Conservation (phyloP, 1,140 invertebrate species). For the Magallana ariakensis region DNA sequence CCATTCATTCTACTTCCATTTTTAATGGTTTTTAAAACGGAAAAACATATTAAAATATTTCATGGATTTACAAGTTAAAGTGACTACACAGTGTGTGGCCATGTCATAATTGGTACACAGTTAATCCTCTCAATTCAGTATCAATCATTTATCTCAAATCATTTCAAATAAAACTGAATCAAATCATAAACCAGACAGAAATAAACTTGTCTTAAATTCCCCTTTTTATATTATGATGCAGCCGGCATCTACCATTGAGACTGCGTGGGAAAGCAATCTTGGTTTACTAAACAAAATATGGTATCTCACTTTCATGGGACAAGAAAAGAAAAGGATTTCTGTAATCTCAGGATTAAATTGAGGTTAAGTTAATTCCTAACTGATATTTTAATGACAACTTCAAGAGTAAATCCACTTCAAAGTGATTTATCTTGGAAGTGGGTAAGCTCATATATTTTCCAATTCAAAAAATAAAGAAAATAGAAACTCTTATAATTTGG, state of each 20-base stretch:
- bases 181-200: not conserved
- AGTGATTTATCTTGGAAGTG: too few relatives aligned
- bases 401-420: too few relatives aligned
- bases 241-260: not conserved
- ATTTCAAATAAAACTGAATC: not conserved
- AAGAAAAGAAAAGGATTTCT: not conserved
- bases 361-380: not conserved
- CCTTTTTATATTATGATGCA: not conserved
- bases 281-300: not conserved
- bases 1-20: not conserved
- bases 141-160: not conserved
- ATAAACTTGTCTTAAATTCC: not conserved
- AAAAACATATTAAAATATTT: conserved; percentile 11
- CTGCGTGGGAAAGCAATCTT: not conserved
- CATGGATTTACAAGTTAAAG: not conserved
- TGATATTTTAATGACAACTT: not conserved
- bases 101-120: conserved; percentile 7
- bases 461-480: too few relatives aligned
- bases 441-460: too few relatives aligned
- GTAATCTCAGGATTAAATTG: not conserved
- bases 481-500: not conserved
- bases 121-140: conserved; percentile 2
- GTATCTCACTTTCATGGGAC: not conserved
- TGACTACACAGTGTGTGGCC: conserved; percentile 12
- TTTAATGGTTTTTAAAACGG: not conserved